Base-by-base conservation (phyloP, 2,888 invertebrate genomes). In the Noctua comes region DNA sequence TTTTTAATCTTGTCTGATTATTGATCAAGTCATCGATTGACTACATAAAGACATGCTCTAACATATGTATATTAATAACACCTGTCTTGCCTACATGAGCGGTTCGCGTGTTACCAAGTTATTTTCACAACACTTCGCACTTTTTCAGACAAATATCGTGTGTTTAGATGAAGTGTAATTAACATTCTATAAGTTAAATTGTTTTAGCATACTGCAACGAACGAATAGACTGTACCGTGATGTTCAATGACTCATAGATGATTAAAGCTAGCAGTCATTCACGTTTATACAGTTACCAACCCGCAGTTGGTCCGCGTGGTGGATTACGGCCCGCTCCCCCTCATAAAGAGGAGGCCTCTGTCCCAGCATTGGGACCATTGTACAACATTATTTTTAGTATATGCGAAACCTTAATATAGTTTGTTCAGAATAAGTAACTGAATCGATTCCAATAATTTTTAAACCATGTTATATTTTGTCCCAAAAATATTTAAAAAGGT, bases 51-150 rank as follows among this genome's bases (percentile, higher is more conserved):
- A 62, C 10, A 75, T 18, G 27, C 57, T 65, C 36, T 57, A 65
- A 48, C 69, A 65, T 71, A 69, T 73, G 46, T 72, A 57, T 70
- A 73, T 73, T 48, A 46, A 76, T 59, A 79, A 24, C 48, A 51
- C 27, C 27, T 69, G 46, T 73, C 68, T 31, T 27, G 16, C 46
- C 54, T 27, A 69, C 80, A 69, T 48, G 72, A 82, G 24, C 54
- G 6, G 73, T 73, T 82, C 40, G 83, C 83, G 83, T 83, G 80
- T 73, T n/a, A 64, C 27, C 6, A 48, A 64, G 57, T 64, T 54
- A 57, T 79, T 82, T 82, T 74, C 77, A 54, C 76, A 82, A 82
- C n/a, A 82, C 75, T 76, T 70, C 54, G 48, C 69, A 80, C 48
- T 80, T 80, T 83, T 80, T 83, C 57, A 64, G n/a, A n/a, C 31